Evolutionary conservation across 2,113 vertebrate genomes (phyloP), one percentile per base, ranked within the genome.

Genomic region (Rhagologus leucostigma): DNA sequence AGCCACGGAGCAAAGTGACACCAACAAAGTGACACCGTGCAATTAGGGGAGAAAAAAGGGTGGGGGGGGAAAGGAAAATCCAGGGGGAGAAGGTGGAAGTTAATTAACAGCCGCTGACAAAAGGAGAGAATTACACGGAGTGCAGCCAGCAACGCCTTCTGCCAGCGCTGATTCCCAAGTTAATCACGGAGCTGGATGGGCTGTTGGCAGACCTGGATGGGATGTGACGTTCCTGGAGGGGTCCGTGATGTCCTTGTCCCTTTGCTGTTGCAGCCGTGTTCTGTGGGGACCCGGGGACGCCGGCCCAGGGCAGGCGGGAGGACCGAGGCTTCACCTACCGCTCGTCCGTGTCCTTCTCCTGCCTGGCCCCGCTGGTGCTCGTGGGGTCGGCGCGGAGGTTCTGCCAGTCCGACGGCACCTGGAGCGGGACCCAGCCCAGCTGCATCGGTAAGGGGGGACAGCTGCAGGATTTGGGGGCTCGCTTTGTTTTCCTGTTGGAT

Each of bases 361-460:
- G 99, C 96, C 96, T 97, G 23, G 95, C 98, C 5, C 99, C 99
- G 1, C 98, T 99, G 7, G 94, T 99, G 92, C 97, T 99, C 69
- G 99, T 99, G 95, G 99, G 99, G 3, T 99, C 99, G 3, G 97
- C 98, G 3, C 97, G 98, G 52, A 98, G 99, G 74, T 99, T 99
- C 96, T 99, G 99, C 97, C 99, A 99, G 87, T 99, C 99, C 0
- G 99, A 99, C 10, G 99, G 99, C 89, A 98, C 97, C 0, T 99
- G 99, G 99, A 99, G 99, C 20, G 99, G 99, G 30, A 99, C 98
- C 6, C 99, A 99, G 84, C 99, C 99, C 60, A 99, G 99, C 97
- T 99, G 99, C 94, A 99, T 99, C 91, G 99, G 99, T 99, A 55
- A 97, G 97, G 44, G 71, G 29, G 46, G 46, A 19, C 18, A 1